phyloP scores from a whole-genome alignment of 2,113 vertebrate species.

The Datnioides undecimradiatus region DNA sequence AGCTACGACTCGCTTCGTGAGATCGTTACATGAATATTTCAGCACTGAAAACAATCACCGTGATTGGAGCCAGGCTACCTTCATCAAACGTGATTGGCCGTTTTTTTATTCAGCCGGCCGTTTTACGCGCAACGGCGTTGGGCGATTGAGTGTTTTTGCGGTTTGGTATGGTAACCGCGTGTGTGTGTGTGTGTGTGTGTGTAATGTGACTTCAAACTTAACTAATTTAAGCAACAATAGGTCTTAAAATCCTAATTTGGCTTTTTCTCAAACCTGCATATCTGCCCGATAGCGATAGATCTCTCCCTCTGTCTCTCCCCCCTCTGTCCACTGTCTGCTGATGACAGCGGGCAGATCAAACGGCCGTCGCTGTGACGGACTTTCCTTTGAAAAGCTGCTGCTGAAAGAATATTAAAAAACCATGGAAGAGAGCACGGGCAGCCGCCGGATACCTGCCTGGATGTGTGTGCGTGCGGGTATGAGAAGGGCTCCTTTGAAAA shows the following conservation, averaged over 20 bases:
- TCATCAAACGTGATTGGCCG: no score
- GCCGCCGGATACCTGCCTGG: conserved; percentile 38
- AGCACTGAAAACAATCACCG: no score
- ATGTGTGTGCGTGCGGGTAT: conserved; percentile 8
- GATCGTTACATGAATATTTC: no score
- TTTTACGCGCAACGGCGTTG: no score
- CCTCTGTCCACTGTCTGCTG: conserved; percentile 10
- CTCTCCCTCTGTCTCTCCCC: not conserved
- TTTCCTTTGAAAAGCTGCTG: conserved; percentile 68
- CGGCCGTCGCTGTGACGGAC: conserved; percentile 49
- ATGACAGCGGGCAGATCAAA: conserved; percentile 68
- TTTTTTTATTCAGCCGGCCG: no score
- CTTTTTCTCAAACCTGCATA: not conserved
- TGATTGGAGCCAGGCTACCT: no score
- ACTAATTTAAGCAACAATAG: not conserved
- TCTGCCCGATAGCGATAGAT: not conserved
- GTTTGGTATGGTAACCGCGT: no score
- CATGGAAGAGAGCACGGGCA: conserved; percentile 34
- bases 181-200: not conserved
- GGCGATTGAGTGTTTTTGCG: no score
- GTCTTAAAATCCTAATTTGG: not conserved
- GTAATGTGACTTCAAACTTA: not conserved
- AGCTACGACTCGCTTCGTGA: not conserved
- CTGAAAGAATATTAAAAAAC: conserved; percentile 71
- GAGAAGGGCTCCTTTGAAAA: conserved; percentile 62